Base-by-base conservation (phyloP, 1,140 invertebrate species). In the Helicorthomorpha holstii region DNA sequence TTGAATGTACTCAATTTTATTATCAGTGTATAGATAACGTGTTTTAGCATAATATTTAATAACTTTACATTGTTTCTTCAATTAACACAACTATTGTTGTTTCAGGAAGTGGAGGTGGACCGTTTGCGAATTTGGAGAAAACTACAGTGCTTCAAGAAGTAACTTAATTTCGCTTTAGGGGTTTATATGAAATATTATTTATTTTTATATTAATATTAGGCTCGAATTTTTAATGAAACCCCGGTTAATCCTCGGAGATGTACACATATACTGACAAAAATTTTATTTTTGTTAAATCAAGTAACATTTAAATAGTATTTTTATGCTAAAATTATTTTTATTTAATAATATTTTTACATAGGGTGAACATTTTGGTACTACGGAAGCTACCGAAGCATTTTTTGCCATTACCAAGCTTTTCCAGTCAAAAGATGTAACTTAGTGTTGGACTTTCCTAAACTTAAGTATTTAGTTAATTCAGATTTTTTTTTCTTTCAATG, bases 331-430 rank as follows among this genome's bases (percentile, higher is more conserved):
- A 44, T 43, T 57, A 51, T 16, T n/a, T 27, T 23, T 49, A 52
- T 56, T 27, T 47, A 51, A 57, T 22, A 46, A 24, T 56, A 49
- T 52, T 56, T 52, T 56, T 19, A 58, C 64, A 45, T 60, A 80
- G 75, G 91, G 94, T 0, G 94, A 98, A 65, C 78, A 80, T 57
- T 73, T 99, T 50, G 84, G 85, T 4, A 80, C 83, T 0, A 85
- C 82, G 46, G 96, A 99, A 71, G 96, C 95, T 0, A 99, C 95
- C 10, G 94, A 98, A 63, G 84, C 86, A 19, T 99, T 99, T 67
- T 99, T 99, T 73, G 94, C 95, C 10, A 96, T 98, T 77, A 99
- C 96, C 1, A 98, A 98, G 69, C 70, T 98, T 4, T 98, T 98
- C 68, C 96, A 99, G 67, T 94, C 86, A 0, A 87, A 89, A 63